phyloP scores from a whole-genome alignment of 2,888 invertebrate species.

The Cremastinae sp. region DNA sequence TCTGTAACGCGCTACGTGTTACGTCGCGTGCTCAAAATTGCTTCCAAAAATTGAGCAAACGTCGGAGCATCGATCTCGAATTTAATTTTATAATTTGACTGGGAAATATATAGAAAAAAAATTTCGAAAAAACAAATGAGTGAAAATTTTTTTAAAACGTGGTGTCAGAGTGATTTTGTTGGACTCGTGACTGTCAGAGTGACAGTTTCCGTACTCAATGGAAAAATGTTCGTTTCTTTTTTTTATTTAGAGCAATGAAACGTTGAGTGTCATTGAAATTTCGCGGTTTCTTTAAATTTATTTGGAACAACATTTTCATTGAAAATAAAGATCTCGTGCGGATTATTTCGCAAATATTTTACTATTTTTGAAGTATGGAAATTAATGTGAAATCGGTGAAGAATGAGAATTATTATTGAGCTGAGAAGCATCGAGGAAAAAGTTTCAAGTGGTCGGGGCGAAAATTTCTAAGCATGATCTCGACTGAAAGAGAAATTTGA shows the following conservation, averaged over 20 bases:
- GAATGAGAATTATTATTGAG: no score
- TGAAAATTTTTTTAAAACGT: neutral
- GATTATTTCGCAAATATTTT: no score
- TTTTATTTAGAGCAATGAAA: neutral
- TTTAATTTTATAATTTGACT: neutral
- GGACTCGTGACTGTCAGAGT: slow-evolving; percentile 15
- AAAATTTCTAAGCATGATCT: no score
- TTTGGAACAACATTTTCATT: neutral
- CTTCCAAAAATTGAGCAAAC: slow-evolving; percentile 11
- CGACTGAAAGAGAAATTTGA: neutral
- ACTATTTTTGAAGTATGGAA: no score
- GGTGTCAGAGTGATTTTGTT: neutral
- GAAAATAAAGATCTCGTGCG: no score
- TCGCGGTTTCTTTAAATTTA: neutral
- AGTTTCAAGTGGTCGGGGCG: no score
- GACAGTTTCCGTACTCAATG: neutral
- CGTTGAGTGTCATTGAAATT: no score
- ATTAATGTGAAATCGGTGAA: no score
- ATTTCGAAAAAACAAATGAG: neutral
- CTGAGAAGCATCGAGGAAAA: no score
- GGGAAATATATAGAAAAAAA: neutral
- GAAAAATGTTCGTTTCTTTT: slow-evolving; percentile 1
- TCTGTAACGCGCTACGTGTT: slow-evolving; percentile 67
- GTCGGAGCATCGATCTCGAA: neutral
- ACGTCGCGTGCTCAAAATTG: slow-evolving; percentile 47